These are phyloP conservation scores for Laterallus jamaicensis DNA, from an alignment of 2,113 vertebrate genomes.

Conservation along the genomic window DNA sequence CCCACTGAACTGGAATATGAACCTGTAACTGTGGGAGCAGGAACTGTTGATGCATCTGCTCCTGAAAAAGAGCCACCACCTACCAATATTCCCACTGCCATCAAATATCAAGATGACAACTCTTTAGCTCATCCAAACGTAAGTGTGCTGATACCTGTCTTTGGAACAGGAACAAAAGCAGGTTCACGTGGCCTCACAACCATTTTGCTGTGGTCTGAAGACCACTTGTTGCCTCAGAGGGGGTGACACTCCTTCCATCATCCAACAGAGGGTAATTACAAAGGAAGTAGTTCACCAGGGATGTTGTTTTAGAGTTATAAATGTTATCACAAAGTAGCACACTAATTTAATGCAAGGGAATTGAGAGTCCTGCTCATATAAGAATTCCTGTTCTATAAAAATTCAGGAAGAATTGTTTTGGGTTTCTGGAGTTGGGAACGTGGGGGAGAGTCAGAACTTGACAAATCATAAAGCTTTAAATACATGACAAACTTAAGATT, in stretches of 20 bases:
- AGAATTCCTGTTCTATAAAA: neutral
- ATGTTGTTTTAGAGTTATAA: neutral
- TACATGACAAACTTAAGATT: rapidly evolving
- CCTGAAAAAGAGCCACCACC: constrained; percentile 74
- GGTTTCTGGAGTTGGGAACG: neutral
- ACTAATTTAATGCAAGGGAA: neutral
- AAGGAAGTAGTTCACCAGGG: neutral
- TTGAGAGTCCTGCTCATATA: neutral
- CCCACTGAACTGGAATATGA: constrained; percentile 60
- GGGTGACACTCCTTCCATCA: neutral
- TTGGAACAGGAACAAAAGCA: too few species aligned
- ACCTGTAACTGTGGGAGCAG: constrained; percentile 40
- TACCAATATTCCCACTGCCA: constrained; percentile 81
- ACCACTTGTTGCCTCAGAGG: neutral
- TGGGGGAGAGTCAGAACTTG: neutral
- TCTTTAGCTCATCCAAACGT: constrained; percentile 91
- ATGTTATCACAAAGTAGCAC: neutral
- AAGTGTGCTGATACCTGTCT: constrained; percentile 53
- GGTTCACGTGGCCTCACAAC: neutral
- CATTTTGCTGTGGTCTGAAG: neutral
- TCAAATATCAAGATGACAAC: constrained; percentile 91
- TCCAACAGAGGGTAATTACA: neutral
- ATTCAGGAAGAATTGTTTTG: neutral
- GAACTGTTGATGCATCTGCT: constrained; percentile 10
- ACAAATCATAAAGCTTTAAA: neutral